These are phyloP conservation scores for Takifugu rubripes DNA, from an alignment of 2,797 vertebrate genomes.

Conservation along the genomic window DNA sequence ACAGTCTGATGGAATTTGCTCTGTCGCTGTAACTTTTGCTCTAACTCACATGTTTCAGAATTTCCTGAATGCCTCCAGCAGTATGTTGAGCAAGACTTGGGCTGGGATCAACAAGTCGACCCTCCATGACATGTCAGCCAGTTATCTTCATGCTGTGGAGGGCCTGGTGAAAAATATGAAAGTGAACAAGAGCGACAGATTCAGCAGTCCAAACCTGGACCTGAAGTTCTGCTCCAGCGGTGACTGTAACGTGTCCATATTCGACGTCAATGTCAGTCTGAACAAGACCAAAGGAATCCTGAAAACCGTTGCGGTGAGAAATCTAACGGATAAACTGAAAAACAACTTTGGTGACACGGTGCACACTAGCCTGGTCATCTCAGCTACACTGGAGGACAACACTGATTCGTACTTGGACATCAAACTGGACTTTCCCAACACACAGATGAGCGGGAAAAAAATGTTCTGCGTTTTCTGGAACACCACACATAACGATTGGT, in stretches of 20 bases:
- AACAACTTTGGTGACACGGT: accelerated
- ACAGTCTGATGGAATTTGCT: no score
- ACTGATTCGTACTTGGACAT: constrained; percentile 28
- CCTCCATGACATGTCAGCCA: constrained; percentile 27
- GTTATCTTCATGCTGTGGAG: constrained; percentile 70
- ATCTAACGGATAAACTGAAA: constrained; percentile 58
- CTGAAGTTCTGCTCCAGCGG: constrained; percentile 51
- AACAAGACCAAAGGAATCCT: constrained; percentile 25
- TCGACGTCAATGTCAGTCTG: constrained; percentile 47
- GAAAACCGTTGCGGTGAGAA: constrained; percentile 68
- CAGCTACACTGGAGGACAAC: constrained; percentile 43
- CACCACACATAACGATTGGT: constrained; percentile 23
- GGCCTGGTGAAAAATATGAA: constrained; percentile 60
- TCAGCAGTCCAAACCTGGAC: constrained; percentile 54
- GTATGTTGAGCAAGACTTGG: constrained; percentile 64
- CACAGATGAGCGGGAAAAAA: accelerated
- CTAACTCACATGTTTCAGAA: constrained; percentile 47
- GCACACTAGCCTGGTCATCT: constrained; percentile 47
- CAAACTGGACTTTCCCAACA: constrained; percentile 48
- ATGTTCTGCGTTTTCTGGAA: constrained; percentile 77
- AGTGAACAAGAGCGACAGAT: constrained; percentile 24
- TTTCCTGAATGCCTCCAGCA: constrained; percentile 67
- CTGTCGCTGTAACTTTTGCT: no score
- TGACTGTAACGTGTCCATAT: constrained; percentile 43
- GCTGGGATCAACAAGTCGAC: accelerated